Base-by-base conservation (phyloP, 2,113 vertebrate genomes). In the Leptodactylus fuscus region DNA sequence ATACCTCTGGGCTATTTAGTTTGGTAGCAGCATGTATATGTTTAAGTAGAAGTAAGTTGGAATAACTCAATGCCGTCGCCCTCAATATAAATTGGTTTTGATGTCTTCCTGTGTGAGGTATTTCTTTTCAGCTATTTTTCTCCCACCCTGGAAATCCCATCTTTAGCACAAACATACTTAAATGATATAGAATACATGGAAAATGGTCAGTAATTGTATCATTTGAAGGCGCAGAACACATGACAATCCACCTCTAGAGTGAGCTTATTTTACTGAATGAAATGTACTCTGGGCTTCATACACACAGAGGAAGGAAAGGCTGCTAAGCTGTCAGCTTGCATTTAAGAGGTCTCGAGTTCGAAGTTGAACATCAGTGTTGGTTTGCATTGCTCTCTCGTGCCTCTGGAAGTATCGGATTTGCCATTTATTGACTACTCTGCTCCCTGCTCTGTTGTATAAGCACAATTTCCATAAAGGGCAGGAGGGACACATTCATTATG, bases 381-480 rank as follows among this genome's bases (percentile, higher is more conserved):
- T 89, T 90, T 88, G 88, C 89, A 88, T 91, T 88, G 88, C 88
- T 87, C 88, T 82, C 89, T 87, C 87, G 90, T 85, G 90, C 90
- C 90, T 91, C 87, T 89, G 90, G 88, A 91, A 90, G 90, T 91
- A 91, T 91, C 90, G 87, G 79, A 88, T 91, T 91, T 91, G 88
- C 91, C 90, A 87, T 87, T 84, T 91, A 91, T 89, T 90, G 91
- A 91, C 91, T 89, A 85, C 85, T 48, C 88, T 88, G 88, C 89
- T 91, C 86, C 89, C 60, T 84, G 89, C 88, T 91, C 91, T 90
- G 88, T 89, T 90, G 90, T 88, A 89, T 92, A 91, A 92, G 90
- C 91, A 91, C 81, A 89, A 91, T 91, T 90, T 91, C 88, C 90
- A 91, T 88, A 89, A 89, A 91, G 90, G 90, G 88, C 88, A 86